Evolutionary conservation across 2,113 vertebrate genomes (phyloP), one percentile per base, ranked within the genome.

Genomic region (Verasper variegatus): DNA sequence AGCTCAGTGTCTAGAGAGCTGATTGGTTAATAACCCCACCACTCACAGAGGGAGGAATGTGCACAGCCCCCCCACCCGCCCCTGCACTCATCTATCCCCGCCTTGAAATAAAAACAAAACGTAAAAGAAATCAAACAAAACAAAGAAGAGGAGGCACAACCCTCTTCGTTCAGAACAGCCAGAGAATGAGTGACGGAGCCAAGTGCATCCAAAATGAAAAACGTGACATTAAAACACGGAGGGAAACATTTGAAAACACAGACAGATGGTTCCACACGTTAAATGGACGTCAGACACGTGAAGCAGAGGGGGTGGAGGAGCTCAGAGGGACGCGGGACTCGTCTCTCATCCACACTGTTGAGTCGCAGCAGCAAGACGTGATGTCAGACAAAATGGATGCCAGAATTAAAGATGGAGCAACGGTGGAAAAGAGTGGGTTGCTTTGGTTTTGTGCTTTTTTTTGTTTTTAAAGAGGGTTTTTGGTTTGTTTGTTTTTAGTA

Each of bases 261-360:
- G 77, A 89, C 63, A 18, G 66, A 71, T 83, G 78, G 73, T 56
- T 37, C 49, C 31, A 85, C 35, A 69, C 47, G 23, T 88, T 79
- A 80, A 72, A 72, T 21, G 80, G 66, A 65, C 81, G 86, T 80
- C 88, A 87, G 80, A 88, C 74, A 77, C 68, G 87, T 71, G 71
- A 85, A 89, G 86, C 94, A 89, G 93, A 95, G 93, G 78, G 70
- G 72, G 61, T 71, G 88, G 93, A 95, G 92, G 78, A 72, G 74
- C 58, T 71, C 70, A 55, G 21, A 49, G 61, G n/a, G 60, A 80
- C 78, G 94, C 92, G 93, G n/a, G 60, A 80, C 78, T 94, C 92
- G 93, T 94, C 94, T 96, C 95, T 95, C 95, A 92, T 97, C 94
- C 95, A 96, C 95, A 94, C 90, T 92, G 94, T 95, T 90, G 95